Conservation (phyloP, 2,888 invertebrate genomes). For the Cataglyphis cursor region DNA sequence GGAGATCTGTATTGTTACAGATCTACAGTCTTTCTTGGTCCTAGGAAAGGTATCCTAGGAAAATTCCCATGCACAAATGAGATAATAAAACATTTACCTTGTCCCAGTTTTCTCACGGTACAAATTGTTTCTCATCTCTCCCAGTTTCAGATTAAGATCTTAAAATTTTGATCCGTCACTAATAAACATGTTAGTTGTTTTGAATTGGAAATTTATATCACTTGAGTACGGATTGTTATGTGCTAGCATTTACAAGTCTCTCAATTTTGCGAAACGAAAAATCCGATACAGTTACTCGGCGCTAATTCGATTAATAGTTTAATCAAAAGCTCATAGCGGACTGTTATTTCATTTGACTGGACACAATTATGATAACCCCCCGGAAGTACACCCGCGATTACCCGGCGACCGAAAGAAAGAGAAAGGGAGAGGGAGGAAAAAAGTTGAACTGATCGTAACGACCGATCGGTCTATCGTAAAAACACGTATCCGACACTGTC, state of each 20-base stretch:
- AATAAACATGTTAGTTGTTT: background rate
- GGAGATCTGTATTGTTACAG: background rate
- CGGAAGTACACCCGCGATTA: conserved; percentile 22
- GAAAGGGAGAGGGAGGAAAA: background rate
- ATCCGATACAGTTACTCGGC: background rate
- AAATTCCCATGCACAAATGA: conserved; percentile 24
- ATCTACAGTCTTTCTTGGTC: background rate
- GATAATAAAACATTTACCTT: conserved; percentile 29
- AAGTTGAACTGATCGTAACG: background rate
- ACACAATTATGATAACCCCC: background rate
- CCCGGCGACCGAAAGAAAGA: background rate
- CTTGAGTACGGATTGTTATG: background rate
- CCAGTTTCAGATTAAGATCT: background rate
- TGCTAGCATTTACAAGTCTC: background rate
- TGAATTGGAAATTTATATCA: background rate
- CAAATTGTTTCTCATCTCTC: background rate
- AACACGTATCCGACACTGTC: background rate
- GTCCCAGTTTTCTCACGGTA: background rate
- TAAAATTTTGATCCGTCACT: background rate
- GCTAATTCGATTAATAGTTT: background rate
- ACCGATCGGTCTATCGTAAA: background rate
- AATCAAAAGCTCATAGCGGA: background rate
- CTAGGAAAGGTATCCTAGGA: too few species aligned
- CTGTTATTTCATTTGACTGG: background rate
- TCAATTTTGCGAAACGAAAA: conserved; percentile 9